phyloP scores from a whole-genome alignment of 1,140 invertebrate genomes.

The Bombus confusus region DNA sequence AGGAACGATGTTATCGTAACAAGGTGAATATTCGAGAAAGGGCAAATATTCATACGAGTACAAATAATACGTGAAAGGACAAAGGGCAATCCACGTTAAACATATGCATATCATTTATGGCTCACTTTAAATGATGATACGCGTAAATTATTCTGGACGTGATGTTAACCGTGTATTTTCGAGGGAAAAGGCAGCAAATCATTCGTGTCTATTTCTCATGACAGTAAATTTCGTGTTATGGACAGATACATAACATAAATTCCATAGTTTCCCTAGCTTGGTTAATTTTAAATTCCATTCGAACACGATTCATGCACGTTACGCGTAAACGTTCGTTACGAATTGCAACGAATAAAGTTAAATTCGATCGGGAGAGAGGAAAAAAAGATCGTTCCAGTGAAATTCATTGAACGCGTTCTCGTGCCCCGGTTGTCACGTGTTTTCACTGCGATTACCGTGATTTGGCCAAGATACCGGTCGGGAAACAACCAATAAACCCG shows the following conservation, averaged over 20 bases:
- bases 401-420: not conserved
- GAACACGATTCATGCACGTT: not conserved
- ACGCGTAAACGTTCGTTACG: not conserved
- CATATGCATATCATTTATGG: not conserved
- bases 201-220: not conserved
- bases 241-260: not conserved
- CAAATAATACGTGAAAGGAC: no score
- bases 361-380: not conserved
- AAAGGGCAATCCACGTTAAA: not conserved
- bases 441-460: constrained; percentile 25
- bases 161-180: constrained; percentile 9
- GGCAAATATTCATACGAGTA: not conserved
- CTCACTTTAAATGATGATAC: not conserved
- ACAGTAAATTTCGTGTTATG: not conserved
- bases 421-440: constrained; percentile 4
- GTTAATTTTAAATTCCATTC: not conserved
- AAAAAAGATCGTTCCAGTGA: not conserved
- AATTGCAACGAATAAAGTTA: not conserved
- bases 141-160: constrained; percentile 17
- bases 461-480: constrained; percentile 14
- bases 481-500: constrained; percentile 40
- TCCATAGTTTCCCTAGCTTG: not conserved
- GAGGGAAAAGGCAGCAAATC: constrained; percentile 1
- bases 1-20: not conserved
- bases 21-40: not conserved